Percentiles rank a stretch among this genome's conserved stretches.
phyloP scores from a whole-genome alignment of 2,888 invertebrate species.

The Phyto melanocephala region DNA sequence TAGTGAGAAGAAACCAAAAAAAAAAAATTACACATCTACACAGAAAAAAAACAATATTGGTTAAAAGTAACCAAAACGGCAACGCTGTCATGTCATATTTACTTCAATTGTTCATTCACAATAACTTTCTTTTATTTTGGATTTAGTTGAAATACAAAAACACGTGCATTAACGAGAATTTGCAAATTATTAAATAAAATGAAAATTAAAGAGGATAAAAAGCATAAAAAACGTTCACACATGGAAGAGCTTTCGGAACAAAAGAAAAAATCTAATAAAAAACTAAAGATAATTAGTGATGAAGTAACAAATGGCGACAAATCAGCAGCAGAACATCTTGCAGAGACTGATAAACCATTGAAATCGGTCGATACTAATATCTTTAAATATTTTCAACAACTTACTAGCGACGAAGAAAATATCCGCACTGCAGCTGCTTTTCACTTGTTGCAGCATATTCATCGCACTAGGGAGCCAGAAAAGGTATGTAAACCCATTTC shows the following conservation, averaged over 20 bases:
- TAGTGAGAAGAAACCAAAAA: too few relatives aligned
- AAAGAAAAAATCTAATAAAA: slow-evolving; percentile 4
- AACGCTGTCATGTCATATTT: too few relatives aligned
- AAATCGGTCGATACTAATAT: slow-evolving; percentile 68
- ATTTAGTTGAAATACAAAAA: slow-evolving; percentile 20
- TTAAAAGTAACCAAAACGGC: too few relatives aligned
- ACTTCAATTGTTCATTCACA: too few relatives aligned
- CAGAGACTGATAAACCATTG: slow-evolving; percentile 2
- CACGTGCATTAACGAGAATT: slow-evolving; percentile 44
- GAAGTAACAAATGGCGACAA: neutral
- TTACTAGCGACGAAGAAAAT: slow-evolving; percentile 69
- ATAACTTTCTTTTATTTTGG: slow-evolving; percentile 48
- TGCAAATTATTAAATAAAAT: slow-evolving; percentile 55
- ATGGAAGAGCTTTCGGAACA: neutral
- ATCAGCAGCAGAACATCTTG: neutral
- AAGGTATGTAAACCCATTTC: slow-evolving; percentile 65
- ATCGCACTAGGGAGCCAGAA: slow-evolving; percentile 67
- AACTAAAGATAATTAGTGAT: slow-evolving; percentile 5
- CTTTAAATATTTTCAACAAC: slow-evolving; percentile 71
- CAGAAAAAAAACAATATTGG: too few relatives aligned
- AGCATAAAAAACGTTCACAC: slow-evolving; percentile 34
- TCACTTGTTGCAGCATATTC: slow-evolving; percentile 69
- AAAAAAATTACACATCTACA: too few relatives aligned
- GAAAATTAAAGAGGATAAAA: slow-evolving; percentile 63
- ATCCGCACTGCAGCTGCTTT: slow-evolving; percentile 69